Evolutionary conservation across 1,140 invertebrate genomes (phyloP).

Genomic region (Dendrolimus kikuchii): DNA sequence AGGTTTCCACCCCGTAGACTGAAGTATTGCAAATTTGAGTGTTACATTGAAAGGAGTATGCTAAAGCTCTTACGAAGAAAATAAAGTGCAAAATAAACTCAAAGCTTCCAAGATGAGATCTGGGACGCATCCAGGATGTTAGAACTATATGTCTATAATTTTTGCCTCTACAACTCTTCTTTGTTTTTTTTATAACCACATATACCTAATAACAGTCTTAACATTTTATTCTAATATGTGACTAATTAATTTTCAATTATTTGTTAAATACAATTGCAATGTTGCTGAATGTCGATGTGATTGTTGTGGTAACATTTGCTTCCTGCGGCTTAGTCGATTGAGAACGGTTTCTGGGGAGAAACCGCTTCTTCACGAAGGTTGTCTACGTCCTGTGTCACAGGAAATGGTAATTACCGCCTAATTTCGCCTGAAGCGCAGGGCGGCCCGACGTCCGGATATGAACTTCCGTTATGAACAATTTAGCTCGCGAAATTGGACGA

Average conservation of each 20-base stretch:
- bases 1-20: too few relatives aligned
- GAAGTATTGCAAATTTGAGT: too few relatives aligned
- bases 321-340: slow-evolving; percentile 28
- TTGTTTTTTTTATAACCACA: too few relatives aligned
- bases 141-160: too few relatives aligned
- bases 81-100: too few relatives aligned
- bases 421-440: slow-evolving; percentile 68
- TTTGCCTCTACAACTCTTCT: too few relatives aligned
- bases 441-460: slow-evolving; percentile 72
- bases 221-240: background rate
- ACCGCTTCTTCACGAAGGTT: slow-evolving; percentile 46
- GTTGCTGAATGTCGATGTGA: slow-evolving; percentile 17
- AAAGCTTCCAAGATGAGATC: too few relatives aligned
- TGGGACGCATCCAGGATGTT: background rate
- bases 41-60: too few relatives aligned
- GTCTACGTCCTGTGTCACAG: slow-evolving; percentile 66
- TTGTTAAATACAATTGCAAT: slow-evolving; percentile 20
- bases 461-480: slow-evolving; percentile 78
- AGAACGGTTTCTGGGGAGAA: slow-evolving; percentile 45
- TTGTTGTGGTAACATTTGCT: slow-evolving; percentile 39
- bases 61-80: too few relatives aligned
- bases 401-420: slow-evolving; percentile 75
- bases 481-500: slow-evolving; percentile 74
- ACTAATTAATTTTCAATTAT: background rate
- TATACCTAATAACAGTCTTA: too few relatives aligned